Base-by-base conservation (phyloP, 2,888 invertebrate species). In the Leptinotarsa rubiginosa region DNA sequence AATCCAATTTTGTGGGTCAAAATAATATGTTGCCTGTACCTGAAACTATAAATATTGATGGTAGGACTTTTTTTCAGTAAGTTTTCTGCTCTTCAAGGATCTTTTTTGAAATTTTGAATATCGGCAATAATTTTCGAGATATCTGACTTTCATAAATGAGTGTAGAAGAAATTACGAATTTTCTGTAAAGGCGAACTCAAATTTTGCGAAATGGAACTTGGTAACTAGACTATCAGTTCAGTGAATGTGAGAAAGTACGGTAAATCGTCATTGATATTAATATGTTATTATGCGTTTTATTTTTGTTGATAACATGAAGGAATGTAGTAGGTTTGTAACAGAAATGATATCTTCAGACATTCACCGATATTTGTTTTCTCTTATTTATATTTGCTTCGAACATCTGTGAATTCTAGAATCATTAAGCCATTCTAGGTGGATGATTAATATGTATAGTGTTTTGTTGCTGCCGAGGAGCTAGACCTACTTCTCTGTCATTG, bases 221-320 rank as follows among this genome's bases (percentile, higher is more conserved):
- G 5, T 50, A 16, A 50, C 62, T 62, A 31, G 62, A 62, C n/a
- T 62, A 12, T 62, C 25, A 15, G 31, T 31, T 62, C 62, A 62
- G n/a, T 31, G 25, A 31, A 62, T 62, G 31, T 62, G 31, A 62
- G 62, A 16, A 25, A 62, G 31, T 62, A 62, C 31, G 41, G 10
- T 62, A 41, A 62, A 62, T 62, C 16, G 10, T 25, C n/a, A n/a
- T 31, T 62, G 7, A 31, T 31, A 62, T 41, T n/a, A 62, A 31
- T 62, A 62, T 4, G 18, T 15, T n/a, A 31, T 31, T 25, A 31
- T 31, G 25, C n/a, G 41, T 62, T n/a, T 62, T 62, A 41, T 62
- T 62, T 62, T 62, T 31, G 41, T 62, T 31, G 16, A 62, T 62
- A 31, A 31, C 25, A 56, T 16, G 31, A 12, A 62, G 62, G n/a